These are phyloP conservation scores for Digitonthophagus gazella DNA, from an alignment of 2,888 invertebrate species.

Conservation along the genomic window DNA sequence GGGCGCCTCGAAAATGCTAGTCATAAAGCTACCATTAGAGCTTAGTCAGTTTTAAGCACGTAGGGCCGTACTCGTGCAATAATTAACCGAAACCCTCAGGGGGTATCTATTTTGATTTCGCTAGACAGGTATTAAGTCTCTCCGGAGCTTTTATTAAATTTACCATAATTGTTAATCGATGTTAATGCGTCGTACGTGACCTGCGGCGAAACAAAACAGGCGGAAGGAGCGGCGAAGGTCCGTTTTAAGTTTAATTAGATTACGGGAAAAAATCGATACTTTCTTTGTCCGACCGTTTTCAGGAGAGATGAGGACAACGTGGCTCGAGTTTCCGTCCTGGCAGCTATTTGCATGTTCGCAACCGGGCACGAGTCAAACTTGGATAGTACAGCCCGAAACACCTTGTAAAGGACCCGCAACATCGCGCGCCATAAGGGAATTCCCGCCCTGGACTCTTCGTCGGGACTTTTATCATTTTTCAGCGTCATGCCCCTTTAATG, in stretches of 20 bases:
- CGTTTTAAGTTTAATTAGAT: background rate
- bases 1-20: background rate
- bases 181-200: background rate
- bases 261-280: background rate
- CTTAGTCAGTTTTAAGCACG: constrained; percentile 11
- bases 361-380: constrained; percentile 13
- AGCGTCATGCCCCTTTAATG: background rate
- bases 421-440: constrained; percentile 7
- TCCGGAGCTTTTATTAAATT: constrained; percentile 4
- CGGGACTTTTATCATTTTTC: constrained; percentile 4
- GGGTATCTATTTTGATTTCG: constrained; percentile 5
- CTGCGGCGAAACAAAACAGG: background rate
- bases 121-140: constrained; percentile 4
- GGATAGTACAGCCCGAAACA: constrained; percentile 8
- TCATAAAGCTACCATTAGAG: constrained; percentile 4
- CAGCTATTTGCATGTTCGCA: constrained; percentile 9
- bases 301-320: background rate
- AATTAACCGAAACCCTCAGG: constrained; percentile 11
- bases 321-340: background rate
- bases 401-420: constrained; percentile 14
- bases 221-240: too few species aligned
- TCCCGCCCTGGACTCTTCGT: background rate
- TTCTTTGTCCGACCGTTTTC: background rate
- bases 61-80: background rate
- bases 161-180: constrained; percentile 8